Evolutionary conservation across 2,797 vertebrate species (phyloP).

Genomic region (Sphenodon punctatus): DNA sequence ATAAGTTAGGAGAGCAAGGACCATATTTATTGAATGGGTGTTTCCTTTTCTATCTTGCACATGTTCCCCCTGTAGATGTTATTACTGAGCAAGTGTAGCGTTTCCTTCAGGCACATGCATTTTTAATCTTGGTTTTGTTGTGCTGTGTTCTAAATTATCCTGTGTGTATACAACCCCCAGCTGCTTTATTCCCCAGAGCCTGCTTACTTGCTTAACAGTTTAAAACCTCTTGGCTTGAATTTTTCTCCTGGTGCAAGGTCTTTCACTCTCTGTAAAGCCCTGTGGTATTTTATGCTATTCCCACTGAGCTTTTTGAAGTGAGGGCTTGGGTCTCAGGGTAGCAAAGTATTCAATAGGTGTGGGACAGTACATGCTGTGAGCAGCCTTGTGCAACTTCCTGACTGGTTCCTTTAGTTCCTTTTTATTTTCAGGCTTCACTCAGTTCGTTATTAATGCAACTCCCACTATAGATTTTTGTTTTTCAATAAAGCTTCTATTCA

Average conservation of each 20-base stretch:
- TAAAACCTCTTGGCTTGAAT: slow-evolving; percentile 3
- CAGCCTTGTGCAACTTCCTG: no score
- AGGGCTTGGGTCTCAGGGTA: no score
- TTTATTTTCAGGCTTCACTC: slow-evolving; percentile 47
- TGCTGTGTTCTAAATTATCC: background rate
- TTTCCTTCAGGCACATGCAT: background rate
- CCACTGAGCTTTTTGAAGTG: background rate
- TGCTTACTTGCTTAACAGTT: slow-evolving; percentile 21
- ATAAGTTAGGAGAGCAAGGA: no score
- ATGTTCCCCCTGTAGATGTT: background rate
- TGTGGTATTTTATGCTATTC: slow-evolving; percentile 4
- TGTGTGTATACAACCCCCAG: slow-evolving; percentile 1
- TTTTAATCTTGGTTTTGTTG: slow-evolving; percentile 24
- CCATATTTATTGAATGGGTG: no score
- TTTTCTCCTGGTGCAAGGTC: slow-evolving; percentile 46
- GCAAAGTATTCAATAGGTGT: no score
- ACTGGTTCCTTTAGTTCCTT: background rate
- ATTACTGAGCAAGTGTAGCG: background rate
- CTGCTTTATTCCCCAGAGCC: slow-evolving; percentile 26
- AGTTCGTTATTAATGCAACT: slow-evolving; percentile 50
- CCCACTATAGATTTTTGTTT: no score
- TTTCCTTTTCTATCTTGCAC: no score
- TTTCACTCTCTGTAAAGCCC: background rate
- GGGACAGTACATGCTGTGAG: no score
- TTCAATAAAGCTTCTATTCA: no score